Conservation (phyloP, 2,797 vertebrate genomes). For the Channa striata region DNA sequence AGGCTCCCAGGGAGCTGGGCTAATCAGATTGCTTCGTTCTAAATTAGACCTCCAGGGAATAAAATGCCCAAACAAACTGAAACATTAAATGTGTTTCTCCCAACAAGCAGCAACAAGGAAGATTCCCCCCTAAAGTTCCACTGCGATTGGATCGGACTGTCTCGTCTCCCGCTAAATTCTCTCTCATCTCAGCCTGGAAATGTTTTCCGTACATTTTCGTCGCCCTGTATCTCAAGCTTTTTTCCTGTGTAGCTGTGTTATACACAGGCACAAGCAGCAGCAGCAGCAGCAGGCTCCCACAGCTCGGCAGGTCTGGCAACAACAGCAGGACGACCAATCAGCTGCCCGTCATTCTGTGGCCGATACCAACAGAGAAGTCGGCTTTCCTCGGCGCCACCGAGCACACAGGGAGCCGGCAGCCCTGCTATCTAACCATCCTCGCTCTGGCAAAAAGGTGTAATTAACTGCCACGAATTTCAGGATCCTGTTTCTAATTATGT, state of each 20-base stretch:
- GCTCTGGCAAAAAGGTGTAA: constrained; percentile 62
- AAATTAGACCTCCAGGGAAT: constrained; percentile 79
- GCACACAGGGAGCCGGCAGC: constrained; percentile 34
- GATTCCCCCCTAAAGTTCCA: constrained; percentile 49
- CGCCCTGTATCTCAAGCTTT: constrained; percentile 20
- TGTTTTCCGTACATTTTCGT: constrained; percentile 51
- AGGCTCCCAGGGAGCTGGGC: constrained; percentile 61
- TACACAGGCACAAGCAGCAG: constrained; percentile 45
- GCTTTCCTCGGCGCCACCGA: constrained; percentile 21
- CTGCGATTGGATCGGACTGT: constrained; percentile 45
- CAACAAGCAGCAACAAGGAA: constrained; percentile 52
- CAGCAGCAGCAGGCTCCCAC: constrained; percentile 41
- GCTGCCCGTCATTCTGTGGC: constrained; percentile 37
- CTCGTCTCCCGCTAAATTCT: constrained; percentile 34
- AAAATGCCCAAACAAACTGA: constrained; percentile 76
- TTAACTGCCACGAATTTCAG: constrained; percentile 69
- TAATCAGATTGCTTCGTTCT: constrained; percentile 77
- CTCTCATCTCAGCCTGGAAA: constrained; percentile 60
- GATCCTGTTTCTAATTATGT: constrained; percentile 66
- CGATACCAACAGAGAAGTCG: constrained; percentile 14
- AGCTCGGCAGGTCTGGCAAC: constrained; percentile 34
- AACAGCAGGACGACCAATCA: constrained; percentile 41
- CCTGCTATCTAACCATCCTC: constrained; percentile 28
- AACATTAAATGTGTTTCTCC: constrained; percentile 73
- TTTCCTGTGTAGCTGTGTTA: constrained; percentile 27